These are phyloP conservation scores for Zaprionus inermis DNA, from an alignment of 1,140 invertebrate genomes.

Conservation along the genomic window DNA sequence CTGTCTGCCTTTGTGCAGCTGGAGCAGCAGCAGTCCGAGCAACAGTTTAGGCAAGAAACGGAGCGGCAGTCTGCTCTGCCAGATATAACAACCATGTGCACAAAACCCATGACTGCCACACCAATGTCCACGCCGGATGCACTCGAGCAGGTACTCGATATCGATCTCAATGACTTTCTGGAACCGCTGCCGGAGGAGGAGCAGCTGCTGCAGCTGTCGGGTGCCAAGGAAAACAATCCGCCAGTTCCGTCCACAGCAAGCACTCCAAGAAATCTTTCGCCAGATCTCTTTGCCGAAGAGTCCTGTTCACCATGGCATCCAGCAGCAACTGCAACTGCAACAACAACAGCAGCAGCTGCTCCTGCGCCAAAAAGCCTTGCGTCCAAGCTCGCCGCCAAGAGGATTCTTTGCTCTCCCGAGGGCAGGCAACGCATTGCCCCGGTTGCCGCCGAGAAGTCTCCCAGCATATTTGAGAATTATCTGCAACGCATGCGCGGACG, in stretches of 20 bases:
- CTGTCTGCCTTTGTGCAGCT: conserved; percentile 24
- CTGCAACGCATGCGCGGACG: conserved; percentile 61
- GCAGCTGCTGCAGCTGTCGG: conserved; percentile 31
- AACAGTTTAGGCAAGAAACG: not conserved
- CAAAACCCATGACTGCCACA: not conserved
- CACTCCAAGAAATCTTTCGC: conserved; percentile 43
- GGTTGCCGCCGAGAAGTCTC: conserved; percentile 49
- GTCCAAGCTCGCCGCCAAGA: conserved; percentile 60
- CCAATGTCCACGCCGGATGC: conserved; percentile 23
- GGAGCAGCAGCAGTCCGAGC: not conserved
- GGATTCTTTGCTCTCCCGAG: conserved; percentile 24
- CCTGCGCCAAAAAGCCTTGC: conserved; percentile 46
- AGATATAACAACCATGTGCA: not conserved
- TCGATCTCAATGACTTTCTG: conserved; percentile 70
- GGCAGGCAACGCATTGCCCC: conserved; percentile 14
- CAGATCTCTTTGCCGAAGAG: conserved; percentile 62
- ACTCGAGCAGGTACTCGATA: conserved; percentile 49
- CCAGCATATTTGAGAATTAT: conserved; percentile 74
- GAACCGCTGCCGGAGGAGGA: conserved; percentile 71
- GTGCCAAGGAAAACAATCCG: not conserved
- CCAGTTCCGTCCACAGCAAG: not conserved
- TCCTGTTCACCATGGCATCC: conserved; percentile 59
- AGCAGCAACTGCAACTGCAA: not conserved
- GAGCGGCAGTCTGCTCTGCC: not conserved
- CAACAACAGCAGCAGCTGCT: not conserved